Evolutionary conservation across 2,113 vertebrate genomes (phyloP).

Genomic region (Aleadryas rufinucha): DNA sequence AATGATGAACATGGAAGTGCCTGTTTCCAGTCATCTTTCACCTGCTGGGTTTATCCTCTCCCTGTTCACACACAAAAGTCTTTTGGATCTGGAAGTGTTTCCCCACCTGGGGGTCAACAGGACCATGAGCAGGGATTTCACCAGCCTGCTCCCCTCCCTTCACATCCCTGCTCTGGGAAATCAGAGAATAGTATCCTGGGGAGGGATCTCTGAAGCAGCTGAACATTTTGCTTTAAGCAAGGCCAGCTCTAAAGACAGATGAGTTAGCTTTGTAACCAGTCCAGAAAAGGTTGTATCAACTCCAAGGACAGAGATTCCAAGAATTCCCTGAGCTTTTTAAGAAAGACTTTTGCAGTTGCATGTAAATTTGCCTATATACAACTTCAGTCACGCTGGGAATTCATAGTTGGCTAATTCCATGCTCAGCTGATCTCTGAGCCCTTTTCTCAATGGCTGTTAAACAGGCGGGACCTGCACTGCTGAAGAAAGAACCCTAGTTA

Average conservation of each 20-base stretch:
- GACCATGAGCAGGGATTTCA: not conserved
- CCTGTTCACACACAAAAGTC: not conserved
- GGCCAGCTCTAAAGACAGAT: not conserved
- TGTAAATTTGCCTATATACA: not conserved
- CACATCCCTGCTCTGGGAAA: not conserved
- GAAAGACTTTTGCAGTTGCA: not conserved
- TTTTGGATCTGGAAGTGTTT: not conserved
- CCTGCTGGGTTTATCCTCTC: not conserved
- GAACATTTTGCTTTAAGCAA: not conserved
- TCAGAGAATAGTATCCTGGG: not conserved
- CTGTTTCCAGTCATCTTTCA: not conserved
- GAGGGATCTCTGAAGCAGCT: not conserved
- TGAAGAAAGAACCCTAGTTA: not conserved
- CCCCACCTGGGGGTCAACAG: fast-evolving
- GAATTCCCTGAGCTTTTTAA: not conserved
- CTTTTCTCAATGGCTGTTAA: not conserved
- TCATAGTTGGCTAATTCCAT: not conserved
- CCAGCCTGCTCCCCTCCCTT: not conserved
- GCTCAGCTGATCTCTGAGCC: not conserved
- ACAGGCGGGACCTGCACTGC: not conserved
- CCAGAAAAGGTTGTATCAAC: not conserved
- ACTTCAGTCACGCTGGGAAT: not conserved
- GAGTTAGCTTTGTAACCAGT: not conserved
- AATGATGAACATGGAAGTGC: not conserved
- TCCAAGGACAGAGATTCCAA: not conserved